Conservation (phyloP, 2,797 vertebrate species). For the Myiotriccus ornatus region DNA sequence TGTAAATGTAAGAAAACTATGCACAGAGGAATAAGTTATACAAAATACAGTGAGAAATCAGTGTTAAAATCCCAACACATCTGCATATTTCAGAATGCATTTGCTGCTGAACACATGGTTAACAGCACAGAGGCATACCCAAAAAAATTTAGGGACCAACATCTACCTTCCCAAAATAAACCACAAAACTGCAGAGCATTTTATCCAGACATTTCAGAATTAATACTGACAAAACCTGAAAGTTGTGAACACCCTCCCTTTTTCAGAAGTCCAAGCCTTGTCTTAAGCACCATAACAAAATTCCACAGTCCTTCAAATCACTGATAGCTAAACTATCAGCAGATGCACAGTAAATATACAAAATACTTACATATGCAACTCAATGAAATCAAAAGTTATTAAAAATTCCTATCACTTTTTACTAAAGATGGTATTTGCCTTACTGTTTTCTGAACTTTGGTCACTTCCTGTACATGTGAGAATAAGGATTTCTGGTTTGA, state of each 20-base stretch:
- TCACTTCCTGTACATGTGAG: rapidly evolving
- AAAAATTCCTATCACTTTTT: background rate
- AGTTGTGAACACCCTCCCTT: background rate
- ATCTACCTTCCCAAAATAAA: background rate
- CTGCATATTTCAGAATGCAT: background rate
- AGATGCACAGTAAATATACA: background rate
- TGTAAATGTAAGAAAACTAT: background rate
- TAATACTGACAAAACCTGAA: background rate
- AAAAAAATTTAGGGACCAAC: background rate
- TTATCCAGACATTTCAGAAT: background rate
- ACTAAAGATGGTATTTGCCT: background rate
- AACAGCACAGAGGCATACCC: background rate
- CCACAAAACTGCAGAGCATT: background rate
- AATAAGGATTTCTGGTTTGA: background rate
- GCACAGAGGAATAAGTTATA: background rate
- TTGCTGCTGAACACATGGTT: background rate
- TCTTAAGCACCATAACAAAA: background rate
- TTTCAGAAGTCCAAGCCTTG: background rate
- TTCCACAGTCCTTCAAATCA: background rate
- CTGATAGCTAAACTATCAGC: background rate
- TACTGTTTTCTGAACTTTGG: background rate
- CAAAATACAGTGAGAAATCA: background rate
- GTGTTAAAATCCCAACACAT: background rate
- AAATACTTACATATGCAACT: background rate
- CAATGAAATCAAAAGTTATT: background rate